Percentiles rank a stretch among this genome's conserved stretches.
These are phyloP conservation scores for Microcebus murinus DNA, from an alignment of 2,113 vertebrate species.

Conservation along the genomic window DNA sequence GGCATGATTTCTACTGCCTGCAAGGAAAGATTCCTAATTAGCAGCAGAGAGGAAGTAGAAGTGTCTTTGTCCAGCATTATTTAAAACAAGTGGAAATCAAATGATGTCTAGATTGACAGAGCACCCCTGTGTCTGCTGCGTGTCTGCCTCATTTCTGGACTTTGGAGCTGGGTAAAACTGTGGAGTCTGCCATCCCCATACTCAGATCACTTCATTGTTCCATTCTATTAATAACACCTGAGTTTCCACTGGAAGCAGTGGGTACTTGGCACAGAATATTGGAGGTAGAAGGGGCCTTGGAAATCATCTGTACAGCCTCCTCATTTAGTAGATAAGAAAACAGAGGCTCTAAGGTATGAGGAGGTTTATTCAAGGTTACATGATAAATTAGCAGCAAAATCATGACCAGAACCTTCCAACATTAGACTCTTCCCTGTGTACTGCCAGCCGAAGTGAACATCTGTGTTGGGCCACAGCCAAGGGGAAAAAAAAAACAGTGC, in stretches of 20 bases:
- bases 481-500: not conserved
- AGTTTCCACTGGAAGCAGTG: not conserved
- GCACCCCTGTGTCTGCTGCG: not conserved
- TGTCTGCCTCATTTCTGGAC: not conserved
- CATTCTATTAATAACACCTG: not conserved
- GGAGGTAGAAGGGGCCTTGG: not conserved
- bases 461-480: constrained; percentile 35
- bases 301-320: not conserved
- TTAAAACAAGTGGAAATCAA: not conserved
- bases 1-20: not conserved
- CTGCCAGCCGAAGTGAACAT: constrained; percentile 14
- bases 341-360: not conserved
- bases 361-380: not conserved
- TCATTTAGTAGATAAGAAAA: constrained; percentile 4
- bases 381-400: not conserved
- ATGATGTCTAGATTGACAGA: not conserved
- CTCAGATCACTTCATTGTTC: not conserved
- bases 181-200: not conserved
- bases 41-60: not conserved
- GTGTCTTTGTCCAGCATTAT: not conserved
- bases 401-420: not conserved
- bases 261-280: not conserved
- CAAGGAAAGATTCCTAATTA: not conserved
- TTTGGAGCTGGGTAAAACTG: not conserved
- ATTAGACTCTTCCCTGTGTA: not conserved